Conservation (phyloP, 2,797 vertebrate genomes). For the Peromyscus aztecus region DNA sequence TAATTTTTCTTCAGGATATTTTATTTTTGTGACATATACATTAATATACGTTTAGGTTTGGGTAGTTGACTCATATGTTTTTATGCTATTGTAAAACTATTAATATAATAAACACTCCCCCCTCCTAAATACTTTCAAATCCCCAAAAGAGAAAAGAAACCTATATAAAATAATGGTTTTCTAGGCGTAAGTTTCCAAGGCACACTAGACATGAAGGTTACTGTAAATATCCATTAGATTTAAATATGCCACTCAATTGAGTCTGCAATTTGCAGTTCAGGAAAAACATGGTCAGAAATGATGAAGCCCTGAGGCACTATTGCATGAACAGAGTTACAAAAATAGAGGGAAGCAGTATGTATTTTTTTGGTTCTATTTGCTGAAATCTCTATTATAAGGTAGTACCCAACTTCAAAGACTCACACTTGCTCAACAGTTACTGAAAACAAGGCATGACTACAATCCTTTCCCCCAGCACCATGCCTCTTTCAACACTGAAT, state of each 20-base stretch:
- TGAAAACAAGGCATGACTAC: slow-evolving; percentile 62
- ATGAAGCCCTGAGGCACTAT: slow-evolving; percentile 15
- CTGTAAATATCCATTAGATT: slow-evolving; percentile 55
- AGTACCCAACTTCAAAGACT: slow-evolving; percentile 33
- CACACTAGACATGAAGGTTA: background rate
- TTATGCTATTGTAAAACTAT: background rate
- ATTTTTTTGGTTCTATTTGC: slow-evolving; percentile 43
- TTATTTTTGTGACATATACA: background rate
- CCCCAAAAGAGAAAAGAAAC: background rate
- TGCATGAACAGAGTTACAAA: slow-evolving; percentile 47
- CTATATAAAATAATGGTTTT: background rate
- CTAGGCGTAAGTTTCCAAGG: slow-evolving; percentile 3
- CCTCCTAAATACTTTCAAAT: background rate
- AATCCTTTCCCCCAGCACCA: background rate
- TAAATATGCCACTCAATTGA: slow-evolving; percentile 53
- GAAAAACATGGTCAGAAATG: slow-evolving; percentile 63
- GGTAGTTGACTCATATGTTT: background rate
- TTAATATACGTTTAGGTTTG: background rate
- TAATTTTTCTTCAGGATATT: background rate
- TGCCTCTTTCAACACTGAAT: slow-evolving; percentile 3
- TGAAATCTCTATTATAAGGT: slow-evolving; percentile 13
- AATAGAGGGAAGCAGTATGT: slow-evolving; percentile 18
- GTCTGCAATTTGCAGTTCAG: slow-evolving; percentile 60
- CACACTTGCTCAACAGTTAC: background rate
- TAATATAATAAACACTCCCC: background rate